Evolutionary conservation across 2,113 vertebrate genomes (phyloP), one percentile per base, ranked within the genome.

Genomic region (Pyxicephalus adspersus): DNA sequence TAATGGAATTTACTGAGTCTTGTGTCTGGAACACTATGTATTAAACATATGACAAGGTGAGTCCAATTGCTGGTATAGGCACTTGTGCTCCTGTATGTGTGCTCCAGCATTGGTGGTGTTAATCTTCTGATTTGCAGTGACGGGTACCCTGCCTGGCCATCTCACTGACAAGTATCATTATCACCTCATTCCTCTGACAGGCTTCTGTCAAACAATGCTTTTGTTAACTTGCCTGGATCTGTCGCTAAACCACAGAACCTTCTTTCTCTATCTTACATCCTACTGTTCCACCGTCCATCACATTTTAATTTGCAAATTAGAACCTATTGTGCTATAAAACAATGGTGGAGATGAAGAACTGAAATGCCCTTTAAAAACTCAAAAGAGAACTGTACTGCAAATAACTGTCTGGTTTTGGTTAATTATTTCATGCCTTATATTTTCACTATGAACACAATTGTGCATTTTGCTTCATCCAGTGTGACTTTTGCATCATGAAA

Each of bases 291-390:
- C 68, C 79, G 73, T 82, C 80, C 71, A 75, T 82, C 80, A 82
- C 71, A 82, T 82, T 82, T 82, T 82, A 82, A 74, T 82, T 82
- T 82, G 71, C 80, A 82, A 82, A 82, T 82, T 82, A 82, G 61
- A 74, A 61, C 71, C 80, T 82, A 82, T 82, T 82, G 80, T 82
- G 71, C 70, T 50, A 71, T 74, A 58, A 82, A 82, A 74, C 70
- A 82, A 82, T 82, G 75, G 71, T 52, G 16, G 61, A 75, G 80
- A 82, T 63, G 71, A 82, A 20, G 63, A 66, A 75, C 70, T 82
- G 80, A 82, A 82, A 51, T 75, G 71, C 70, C 80, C 80, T 82
- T 82, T 82, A 82, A 75, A 58, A 74, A 65, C 70, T 82, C 61
- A 57, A 82, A 54, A 66, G 80, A 82, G 25, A 75, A 66, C 19